Percentiles rank a stretch among this genome's conserved stretches.
Evolutionary conservation across 2,797 vertebrate genomes (phyloP).

Genomic region (Manis crassicaudata): DNA sequence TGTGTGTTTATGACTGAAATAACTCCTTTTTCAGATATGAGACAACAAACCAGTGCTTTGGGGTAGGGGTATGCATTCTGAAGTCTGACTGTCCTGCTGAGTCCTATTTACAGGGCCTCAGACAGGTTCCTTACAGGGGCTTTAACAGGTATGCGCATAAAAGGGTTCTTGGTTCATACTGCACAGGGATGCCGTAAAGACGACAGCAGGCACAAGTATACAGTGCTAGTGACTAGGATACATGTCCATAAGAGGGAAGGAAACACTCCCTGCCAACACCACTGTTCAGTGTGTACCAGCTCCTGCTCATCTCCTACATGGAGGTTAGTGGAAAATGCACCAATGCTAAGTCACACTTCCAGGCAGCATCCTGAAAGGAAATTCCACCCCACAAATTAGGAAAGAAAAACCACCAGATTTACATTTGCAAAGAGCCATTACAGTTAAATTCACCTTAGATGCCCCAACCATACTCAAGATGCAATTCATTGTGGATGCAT

Average conservation of each 20-base stretch:
- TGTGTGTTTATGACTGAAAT: background rate
- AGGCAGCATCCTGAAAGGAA: background rate
- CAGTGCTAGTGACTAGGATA: background rate
- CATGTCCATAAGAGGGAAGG: background rate
- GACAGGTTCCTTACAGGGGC: too few relatives aligned
- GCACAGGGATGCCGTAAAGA: background rate
- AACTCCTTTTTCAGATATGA: background rate
- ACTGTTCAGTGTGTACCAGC: background rate
- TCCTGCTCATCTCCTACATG: background rate
- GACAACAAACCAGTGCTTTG: background rate
- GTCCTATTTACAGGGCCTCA: too few relatives aligned
- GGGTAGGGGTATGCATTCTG: too few relatives aligned
- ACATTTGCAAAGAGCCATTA: background rate
- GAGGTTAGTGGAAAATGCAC: background rate
- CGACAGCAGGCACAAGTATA: background rate
- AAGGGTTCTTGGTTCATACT: background rate
- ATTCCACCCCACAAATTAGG: background rate
- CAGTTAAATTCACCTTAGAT: background rate
- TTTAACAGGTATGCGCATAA: background rate
- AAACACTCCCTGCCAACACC: background rate
- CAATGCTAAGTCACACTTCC: background rate
- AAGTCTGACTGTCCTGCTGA: too few relatives aligned
- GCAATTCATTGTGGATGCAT: background rate
- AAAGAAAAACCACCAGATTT: background rate
- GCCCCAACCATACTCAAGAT: background rate